A percentile compares a stretch with the other conserved stretches of the same genome.
phyloP scores from a whole-genome alignment of 2,113 vertebrate species.

The Plecturocebus donacophilus region DNA sequence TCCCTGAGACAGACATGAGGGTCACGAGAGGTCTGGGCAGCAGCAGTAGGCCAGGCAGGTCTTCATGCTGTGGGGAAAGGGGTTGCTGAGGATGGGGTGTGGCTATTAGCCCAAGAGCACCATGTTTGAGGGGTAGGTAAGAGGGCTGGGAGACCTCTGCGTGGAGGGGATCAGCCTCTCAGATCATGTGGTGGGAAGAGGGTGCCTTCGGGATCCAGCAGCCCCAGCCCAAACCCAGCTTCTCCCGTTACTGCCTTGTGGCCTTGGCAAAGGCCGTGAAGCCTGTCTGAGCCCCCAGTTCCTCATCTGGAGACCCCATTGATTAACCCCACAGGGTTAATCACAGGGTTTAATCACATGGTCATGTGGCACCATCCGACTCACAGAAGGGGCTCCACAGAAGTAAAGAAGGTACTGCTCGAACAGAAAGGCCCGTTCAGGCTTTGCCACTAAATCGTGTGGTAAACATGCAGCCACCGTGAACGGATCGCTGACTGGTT shows the following conservation, averaged over 20 bases:
- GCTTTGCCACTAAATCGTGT: accelerated
- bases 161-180: accelerated
- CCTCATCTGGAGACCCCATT: accelerated
- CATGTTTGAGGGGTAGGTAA: not conserved
- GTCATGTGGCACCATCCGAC: accelerated
- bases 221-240: not conserved
- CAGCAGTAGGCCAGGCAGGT: not conserved
- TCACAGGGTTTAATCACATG: no score
- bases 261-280: accelerated
- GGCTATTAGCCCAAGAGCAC: not conserved
- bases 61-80: not conserved
- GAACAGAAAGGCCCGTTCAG: accelerated
- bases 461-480: not conserved
- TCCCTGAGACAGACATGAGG: not conserved
- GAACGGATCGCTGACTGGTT: not conserved
- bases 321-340: no score
- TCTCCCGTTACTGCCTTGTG: accelerated
- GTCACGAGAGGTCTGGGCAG: not conserved
- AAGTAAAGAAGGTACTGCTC: not conserved
- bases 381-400: not conserved
- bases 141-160: not conserved
- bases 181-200: not conserved
- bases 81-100: not conserved
- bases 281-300: no score
- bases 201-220: not conserved